Evolutionary conservation across 2,888 invertebrate genomes (phyloP).

Genomic region (Perdita meconis): DNA sequence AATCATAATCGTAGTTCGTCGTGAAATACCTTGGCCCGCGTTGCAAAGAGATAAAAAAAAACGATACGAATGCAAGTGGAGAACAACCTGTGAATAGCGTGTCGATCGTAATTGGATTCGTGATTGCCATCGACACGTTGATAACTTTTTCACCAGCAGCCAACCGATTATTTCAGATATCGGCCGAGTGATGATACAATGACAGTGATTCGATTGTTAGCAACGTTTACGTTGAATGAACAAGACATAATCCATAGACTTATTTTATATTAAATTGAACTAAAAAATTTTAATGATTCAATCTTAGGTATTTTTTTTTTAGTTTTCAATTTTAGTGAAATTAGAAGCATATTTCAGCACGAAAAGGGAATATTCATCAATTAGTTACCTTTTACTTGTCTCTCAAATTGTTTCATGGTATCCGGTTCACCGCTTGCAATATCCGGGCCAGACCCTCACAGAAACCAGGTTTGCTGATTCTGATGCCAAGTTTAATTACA

Average conservation of each 20-base stretch:
- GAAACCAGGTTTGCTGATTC: background rate
- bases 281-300: too few species aligned
- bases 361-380: too few species aligned
- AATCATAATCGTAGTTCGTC: background rate
- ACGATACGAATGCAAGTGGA: constrained; percentile 3
- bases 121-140: constrained; percentile 46
- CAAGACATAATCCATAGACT: background rate
- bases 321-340: too few species aligned
- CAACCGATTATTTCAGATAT: constrained; percentile 38
- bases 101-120: constrained; percentile 53
- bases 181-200: constrained; percentile 11
- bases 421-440: background rate
- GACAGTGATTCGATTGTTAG: constrained; percentile 28
- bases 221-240: constrained; percentile 20
- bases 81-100: constrained; percentile 17
- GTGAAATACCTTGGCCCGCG: background rate
- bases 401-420: background rate
- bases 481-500: background rate
- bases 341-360: too few species aligned
- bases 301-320: too few species aligned
- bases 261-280: too few species aligned
- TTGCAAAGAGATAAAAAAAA: background rate
- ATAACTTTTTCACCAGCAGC: constrained; percentile 38
- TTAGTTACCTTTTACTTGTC: background rate
- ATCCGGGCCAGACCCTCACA: background rate